A percentile compares a stretch with the other conserved stretches of the same genome.
Evolutionary conservation across 2,888 invertebrate genomes (phyloP).

Genomic region (Merodon equestris): DNA sequence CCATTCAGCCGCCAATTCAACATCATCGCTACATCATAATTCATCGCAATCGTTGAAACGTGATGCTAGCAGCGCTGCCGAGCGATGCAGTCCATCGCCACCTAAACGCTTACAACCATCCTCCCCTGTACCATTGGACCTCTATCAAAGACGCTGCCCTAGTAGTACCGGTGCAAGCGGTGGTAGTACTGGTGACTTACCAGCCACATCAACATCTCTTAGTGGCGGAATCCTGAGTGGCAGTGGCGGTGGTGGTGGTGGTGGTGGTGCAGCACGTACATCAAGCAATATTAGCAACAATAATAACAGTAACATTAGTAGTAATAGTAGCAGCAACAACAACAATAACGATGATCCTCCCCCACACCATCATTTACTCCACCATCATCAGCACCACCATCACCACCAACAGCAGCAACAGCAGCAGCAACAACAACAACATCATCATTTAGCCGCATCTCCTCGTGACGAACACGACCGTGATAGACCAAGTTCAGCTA

Average conservation of each 20-base stretch:
- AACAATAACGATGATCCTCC: conserved; percentile 68
- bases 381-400: conserved; percentile 62
- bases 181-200: conserved; percentile 61
- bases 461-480: conserved; percentile 73
- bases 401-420: conserved; percentile 56
- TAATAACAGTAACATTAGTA: conserved; percentile 66
- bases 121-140: conserved; percentile 77
- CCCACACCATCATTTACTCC: conserved; percentile 70
- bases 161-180: conserved; percentile 66
- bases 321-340: conserved; percentile 69
- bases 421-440: conserved; percentile 66
- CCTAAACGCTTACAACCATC: conserved; percentile 66
- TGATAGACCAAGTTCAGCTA: conserved; percentile 76
- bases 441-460: conserved; percentile 70
- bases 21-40: conserved; percentile 63
- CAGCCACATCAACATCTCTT: conserved; percentile 56
- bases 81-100: conserved; percentile 77
- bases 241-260: conserved; percentile 39
- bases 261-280: conserved; percentile 61
- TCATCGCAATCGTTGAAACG: conserved; percentile 72
- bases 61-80: conserved; percentile 72
- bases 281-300: conserved; percentile 66
- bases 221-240: conserved; percentile 27
- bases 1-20: conserved; percentile 69
- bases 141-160: conserved; percentile 77